Conservation (phyloP, 2,888 invertebrate genomes). For the Callyntrura guangdongensis region DNA sequence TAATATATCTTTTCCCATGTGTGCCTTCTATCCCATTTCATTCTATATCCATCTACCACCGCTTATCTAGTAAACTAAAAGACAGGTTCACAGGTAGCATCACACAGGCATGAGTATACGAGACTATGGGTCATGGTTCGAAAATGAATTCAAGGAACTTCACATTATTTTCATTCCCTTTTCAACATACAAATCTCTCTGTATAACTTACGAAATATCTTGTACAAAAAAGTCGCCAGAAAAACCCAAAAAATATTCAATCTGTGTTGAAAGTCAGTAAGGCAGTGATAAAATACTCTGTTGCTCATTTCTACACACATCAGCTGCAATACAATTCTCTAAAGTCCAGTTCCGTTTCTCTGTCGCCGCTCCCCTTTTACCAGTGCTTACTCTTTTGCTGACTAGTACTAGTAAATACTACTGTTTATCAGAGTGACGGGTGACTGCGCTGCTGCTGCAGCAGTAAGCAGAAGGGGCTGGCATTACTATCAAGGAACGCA, state of each 20-base stretch:
- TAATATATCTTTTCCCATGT: not conserved
- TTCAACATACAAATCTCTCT: not conserved
- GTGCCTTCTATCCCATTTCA: not conserved
- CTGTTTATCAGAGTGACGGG: not conserved
- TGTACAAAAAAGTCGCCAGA: not conserved
- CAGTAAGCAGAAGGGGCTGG: not conserved
- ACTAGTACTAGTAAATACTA: not conserved
- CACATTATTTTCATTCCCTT: constrained; percentile 2
- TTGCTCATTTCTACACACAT: not conserved
- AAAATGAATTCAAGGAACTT: constrained; percentile 25
- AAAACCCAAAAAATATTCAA: not conserved
- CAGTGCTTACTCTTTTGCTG: not conserved
- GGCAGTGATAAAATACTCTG: constrained; percentile 7
- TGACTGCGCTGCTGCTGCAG: not conserved
- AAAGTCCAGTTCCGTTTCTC: not conserved
- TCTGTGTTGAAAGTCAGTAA: constrained; percentile 10
- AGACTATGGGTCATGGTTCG: no score
- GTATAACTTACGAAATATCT: constrained; percentile 11
- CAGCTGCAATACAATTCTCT: not conserved
- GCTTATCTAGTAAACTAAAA: not conserved
- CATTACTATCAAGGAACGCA: not conserved
- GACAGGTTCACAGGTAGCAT: not conserved
- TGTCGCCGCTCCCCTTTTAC: constrained; percentile 18
- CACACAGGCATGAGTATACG: not conserved
- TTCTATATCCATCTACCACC: not conserved